Evolutionary conservation across 2,797 vertebrate genomes (phyloP), one percentile per base, ranked within the genome.

Genomic region (Lophotriccus pileatus): DNA sequence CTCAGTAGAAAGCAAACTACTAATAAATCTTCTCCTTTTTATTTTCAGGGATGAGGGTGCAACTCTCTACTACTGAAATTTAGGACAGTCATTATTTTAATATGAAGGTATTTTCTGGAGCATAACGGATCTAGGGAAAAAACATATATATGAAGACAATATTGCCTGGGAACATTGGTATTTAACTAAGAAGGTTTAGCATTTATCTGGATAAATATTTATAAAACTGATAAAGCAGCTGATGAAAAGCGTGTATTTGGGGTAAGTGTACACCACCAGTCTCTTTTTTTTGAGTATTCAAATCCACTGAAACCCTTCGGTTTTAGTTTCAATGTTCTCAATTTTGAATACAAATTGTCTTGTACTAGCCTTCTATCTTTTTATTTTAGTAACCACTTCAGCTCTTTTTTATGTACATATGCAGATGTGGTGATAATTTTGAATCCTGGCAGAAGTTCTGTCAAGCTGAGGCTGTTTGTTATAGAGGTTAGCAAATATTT

Each of bases 241-340:
- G 20, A 36, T 25, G 15, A 34, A 55, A 83, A 53, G 2, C 37
- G 27, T 34, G 23, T 19, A 23, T 76, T 80, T 41, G 10, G 23
- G 5, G 4, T 55, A 74, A 80, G 1, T 32, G 7, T 44, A 82
- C 64, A 19, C 1, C 18, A 56, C 28, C 18, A 18, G 7, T 52
- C 32, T 77, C 10, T n/a, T 77, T 22, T 67, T 81, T 20, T 60
- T 37, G 80, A 77, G 58, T 46, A 47, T 39, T 82, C 76, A 49
- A 77, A 81, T 3, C 3, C 27, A 21, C 12, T 34, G 58, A 41
- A 58, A 6, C 2, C 1, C 2, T 1, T 39, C 10, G 37, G 20
- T 59, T 52, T 75, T 49, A 50, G 10, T 60, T 70, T 28, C 5
- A 4, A 0, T 50, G 28, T 27, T 56, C 22, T 56, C 0, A 0